phyloP scores from a whole-genome alignment of 2,797 vertebrate species.

The Gymnocypris eckloni region DNA sequence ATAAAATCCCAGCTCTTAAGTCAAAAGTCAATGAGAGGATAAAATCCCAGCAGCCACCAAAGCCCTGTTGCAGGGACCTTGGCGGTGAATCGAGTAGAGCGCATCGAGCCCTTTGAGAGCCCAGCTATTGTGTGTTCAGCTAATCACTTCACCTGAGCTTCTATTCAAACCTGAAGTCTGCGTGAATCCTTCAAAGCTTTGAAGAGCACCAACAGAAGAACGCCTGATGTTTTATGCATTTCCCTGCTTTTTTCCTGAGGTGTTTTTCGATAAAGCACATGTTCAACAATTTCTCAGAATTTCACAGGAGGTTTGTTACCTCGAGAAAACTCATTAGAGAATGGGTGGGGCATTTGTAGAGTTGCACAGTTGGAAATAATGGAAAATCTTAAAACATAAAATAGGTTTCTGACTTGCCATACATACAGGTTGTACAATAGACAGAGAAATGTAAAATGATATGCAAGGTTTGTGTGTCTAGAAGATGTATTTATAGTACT shows the following conservation, averaged over 20 bases:
- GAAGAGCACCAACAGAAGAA: slow-evolving; percentile 34
- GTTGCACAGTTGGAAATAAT: slow-evolving; percentile 12
- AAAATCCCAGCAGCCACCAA: background rate
- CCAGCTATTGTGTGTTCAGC: slow-evolving; percentile 23
- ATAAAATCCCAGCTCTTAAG: slow-evolving; percentile 18
- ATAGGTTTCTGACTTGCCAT: background rate
- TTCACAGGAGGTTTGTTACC: slow-evolving; percentile 6
- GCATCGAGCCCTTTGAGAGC: background rate
- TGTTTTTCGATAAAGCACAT: slow-evolving; percentile 19
- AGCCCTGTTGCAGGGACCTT: slow-evolving; percentile 4
- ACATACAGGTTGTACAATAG: background rate
- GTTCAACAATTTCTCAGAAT: slow-evolving; percentile 19
- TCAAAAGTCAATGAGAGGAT: slow-evolving; percentile 34
- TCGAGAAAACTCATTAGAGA: slow-evolving; percentile 9
- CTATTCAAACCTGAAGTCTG: slow-evolving; percentile 30
- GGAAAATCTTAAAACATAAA: slow-evolving; percentile 10
- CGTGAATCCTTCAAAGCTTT: slow-evolving; percentile 22
- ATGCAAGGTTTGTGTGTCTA: background rate
- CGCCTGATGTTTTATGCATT: slow-evolving; percentile 42
- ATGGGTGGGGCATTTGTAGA: background rate
- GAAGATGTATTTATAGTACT: background rate
- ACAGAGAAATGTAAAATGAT: background rate
- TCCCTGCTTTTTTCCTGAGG: background rate
- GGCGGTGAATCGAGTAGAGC: background rate
- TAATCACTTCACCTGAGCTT: slow-evolving; percentile 37